These are phyloP conservation scores for Cryptoprocta ferox DNA, from an alignment of 2,797 vertebrate species.

Conservation along the genomic window DNA sequence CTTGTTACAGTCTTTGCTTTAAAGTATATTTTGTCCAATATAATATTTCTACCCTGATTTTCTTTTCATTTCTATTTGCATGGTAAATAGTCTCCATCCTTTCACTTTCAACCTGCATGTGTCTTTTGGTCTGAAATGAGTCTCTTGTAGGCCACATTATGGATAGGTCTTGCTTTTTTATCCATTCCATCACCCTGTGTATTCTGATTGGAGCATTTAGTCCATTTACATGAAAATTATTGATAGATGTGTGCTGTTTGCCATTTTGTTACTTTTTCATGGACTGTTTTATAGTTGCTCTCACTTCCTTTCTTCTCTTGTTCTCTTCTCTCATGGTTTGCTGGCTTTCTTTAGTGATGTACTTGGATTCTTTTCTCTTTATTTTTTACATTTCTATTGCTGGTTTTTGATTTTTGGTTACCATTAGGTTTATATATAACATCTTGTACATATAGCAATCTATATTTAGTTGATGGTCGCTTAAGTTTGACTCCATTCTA, in stretches of 20 bases:
- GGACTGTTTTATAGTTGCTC: not conserved
- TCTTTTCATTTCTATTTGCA: not conserved
- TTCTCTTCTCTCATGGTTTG: not conserved
- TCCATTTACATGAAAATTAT: not conserved
- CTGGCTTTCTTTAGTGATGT: not conserved
- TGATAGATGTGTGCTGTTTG: not conserved
- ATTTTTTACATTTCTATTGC: not conserved
- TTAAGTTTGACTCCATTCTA: not conserved
- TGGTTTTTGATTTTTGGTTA: not conserved
- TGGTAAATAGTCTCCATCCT: not conserved
- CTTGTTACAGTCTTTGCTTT: not conserved
- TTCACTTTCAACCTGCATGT: not conserved
- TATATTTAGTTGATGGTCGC: not conserved
- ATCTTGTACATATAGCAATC: not conserved
- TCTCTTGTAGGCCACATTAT: not conserved
- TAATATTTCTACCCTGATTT: not conserved
- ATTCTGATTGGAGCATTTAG: not conserved
- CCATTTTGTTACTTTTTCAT: not conserved
- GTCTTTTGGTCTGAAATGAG: not conserved
- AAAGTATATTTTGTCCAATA: not conserved
- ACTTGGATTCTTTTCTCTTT: not conserved
- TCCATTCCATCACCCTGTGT: not conserved
- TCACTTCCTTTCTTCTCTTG: not conserved
- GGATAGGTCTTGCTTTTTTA: not conserved
- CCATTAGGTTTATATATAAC: not conserved